Evolutionary conservation across 1,140 invertebrate genomes (phyloP).

Genomic region (Lasaia peninsularis): DNA sequence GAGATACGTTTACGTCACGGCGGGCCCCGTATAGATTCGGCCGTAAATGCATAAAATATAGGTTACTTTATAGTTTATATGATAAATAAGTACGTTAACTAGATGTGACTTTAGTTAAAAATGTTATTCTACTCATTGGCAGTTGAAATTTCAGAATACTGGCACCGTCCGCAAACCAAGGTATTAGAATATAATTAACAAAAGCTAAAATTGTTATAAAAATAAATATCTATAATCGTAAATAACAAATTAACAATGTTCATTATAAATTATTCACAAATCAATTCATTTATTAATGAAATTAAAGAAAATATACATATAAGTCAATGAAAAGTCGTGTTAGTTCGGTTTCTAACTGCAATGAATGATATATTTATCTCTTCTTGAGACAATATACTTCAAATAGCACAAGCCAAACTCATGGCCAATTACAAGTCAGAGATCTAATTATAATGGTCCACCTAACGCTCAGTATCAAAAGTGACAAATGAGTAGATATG

Average conservation of each 20-base stretch:
- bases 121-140: conserved; percentile 55
- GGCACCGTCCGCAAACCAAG: conserved; percentile 15
- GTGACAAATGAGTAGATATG: conserved; percentile 69
- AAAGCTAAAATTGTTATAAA: conserved; percentile 51
- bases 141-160: conserved; percentile 32
- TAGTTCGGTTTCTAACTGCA: not conserved
- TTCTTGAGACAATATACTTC: not conserved
- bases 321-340: conserved; percentile 9
- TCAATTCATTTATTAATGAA: conserved; percentile 11
- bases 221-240: conserved; percentile 60
- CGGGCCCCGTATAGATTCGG: conserved; percentile 39
- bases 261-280: conserved; percentile 25
- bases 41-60: conserved; percentile 65
- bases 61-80: conserved; percentile 28
- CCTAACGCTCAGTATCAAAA: conserved; percentile 63
- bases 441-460: conserved; percentile 50
- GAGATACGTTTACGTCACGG: conserved; percentile 55
- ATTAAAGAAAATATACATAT: conserved; percentile 7
- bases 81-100: conserved; percentile 46
- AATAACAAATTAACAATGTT: conserved; percentile 38
- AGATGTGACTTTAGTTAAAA: conserved; percentile 49
- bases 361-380: not conserved
- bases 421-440: conserved; percentile 11
- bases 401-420: not conserved
- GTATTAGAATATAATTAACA: conserved; percentile 29